A percentile compares a stretch with the other conserved stretches of the same genome.
phyloP scores from a whole-genome alignment of 2,888 invertebrate genomes.

The Pegoplata infirma region DNA sequence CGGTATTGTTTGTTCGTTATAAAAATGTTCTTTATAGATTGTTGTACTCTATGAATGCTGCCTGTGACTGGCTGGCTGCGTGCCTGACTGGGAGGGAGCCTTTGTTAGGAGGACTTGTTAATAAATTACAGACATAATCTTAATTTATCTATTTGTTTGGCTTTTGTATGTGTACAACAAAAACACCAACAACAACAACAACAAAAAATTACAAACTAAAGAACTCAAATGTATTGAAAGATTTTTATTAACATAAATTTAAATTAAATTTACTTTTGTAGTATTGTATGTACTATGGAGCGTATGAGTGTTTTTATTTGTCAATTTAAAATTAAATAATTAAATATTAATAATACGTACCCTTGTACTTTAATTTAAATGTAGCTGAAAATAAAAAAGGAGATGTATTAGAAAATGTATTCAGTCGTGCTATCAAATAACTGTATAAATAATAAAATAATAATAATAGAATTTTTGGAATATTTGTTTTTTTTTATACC shows the following conservation, averaged over 20 bases:
- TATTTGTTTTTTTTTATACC: too few species aligned
- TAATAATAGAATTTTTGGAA: too few species aligned
- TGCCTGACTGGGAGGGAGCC: slow-evolving; percentile 17
- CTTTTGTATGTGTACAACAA: slow-evolving; percentile 2
- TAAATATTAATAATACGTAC: slow-evolving; percentile 47
- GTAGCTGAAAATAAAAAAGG: not conserved
- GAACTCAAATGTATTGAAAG: not conserved
- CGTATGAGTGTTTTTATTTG: slow-evolving; percentile 35
- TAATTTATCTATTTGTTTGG: slow-evolving; percentile 51
- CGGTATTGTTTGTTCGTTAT: slow-evolving; percentile 41
- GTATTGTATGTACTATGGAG: not conserved
- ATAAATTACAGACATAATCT: slow-evolving; percentile 58
- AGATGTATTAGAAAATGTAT: not conserved
- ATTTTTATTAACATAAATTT: slow-evolving; percentile 11
- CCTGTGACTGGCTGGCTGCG: too few species aligned
- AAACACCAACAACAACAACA: too few species aligned
- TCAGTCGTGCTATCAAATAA: too few species aligned
- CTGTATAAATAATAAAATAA: too few species aligned
- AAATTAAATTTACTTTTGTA: slow-evolving; percentile 32
- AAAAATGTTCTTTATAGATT: slow-evolving; percentile 15
- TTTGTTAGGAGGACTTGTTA: slow-evolving; percentile 46
- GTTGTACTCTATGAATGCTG: not conserved
- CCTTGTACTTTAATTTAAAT: not conserved
- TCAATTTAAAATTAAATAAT: slow-evolving; percentile 6
- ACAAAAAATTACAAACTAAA: too few species aligned